These are phyloP conservation scores for Ruditapes philippinarum DNA, from an alignment of 1,140 invertebrate genomes.

Conservation along the genomic window DNA sequence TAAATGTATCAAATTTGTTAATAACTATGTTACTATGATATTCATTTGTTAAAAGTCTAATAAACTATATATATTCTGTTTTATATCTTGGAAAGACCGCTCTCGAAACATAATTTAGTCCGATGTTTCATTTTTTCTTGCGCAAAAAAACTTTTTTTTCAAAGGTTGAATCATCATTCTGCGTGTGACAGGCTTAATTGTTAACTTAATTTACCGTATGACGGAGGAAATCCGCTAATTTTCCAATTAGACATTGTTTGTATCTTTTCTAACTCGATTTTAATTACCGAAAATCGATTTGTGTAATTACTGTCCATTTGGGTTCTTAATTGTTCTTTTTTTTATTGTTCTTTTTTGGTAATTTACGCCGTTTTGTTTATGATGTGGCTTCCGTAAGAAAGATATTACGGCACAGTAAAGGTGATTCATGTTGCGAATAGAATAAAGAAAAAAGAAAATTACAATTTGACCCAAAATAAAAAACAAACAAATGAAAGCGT, in stretches of 20 bases:
- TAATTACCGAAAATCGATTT: slow-evolving; percentile 29
- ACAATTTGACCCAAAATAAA: neutral
- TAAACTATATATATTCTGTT: no score
- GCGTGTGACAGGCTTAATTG: slow-evolving; percentile 15
- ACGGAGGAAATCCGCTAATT: slow-evolving; percentile 3
- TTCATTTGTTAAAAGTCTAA: no score
- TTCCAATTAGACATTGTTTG: slow-evolving; percentile 7
- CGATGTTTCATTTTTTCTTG: no score
- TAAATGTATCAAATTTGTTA: no score
- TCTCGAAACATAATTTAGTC: no score
- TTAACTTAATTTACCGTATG: neutral
- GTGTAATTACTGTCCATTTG: neutral
- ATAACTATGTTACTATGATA: no score
- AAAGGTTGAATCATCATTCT: neutral
- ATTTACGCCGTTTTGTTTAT: neutral
- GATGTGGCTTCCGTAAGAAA: neutral
- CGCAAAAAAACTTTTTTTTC: neutral
- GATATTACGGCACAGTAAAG: neutral
- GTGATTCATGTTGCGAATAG: neutral
- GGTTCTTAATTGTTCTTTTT: no score
- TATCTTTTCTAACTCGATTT: neutral
- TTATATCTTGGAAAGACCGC: no score
- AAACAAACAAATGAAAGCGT: no score
- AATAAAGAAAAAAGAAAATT: neutral
- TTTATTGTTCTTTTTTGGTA: neutral